Percentiles rank a stretch among this genome's conserved stretches.
Evolutionary conservation across 2,888 invertebrate genomes (phyloP).

Genomic region (Nomada fucata): DNA sequence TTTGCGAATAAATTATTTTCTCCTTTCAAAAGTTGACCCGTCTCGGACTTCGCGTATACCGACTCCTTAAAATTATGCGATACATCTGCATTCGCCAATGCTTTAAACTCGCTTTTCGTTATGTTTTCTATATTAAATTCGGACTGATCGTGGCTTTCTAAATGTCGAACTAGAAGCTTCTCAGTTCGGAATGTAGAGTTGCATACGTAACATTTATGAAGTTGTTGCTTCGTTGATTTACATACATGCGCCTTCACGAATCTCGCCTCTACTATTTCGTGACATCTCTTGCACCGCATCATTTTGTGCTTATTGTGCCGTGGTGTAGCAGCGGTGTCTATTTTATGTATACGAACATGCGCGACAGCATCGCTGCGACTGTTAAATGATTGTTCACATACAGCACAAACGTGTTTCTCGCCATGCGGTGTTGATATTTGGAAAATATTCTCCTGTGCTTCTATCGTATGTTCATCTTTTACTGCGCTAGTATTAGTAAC

Average conservation of each 20-base stretch:
- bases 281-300: constrained; percentile 82
- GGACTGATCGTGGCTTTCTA: constrained; percentile 70
- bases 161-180: constrained; percentile 68
- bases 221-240: constrained; percentile 60
- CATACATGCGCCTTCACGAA: constrained; percentile 80
- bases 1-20: constrained; percentile 18
- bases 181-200: constrained; percentile 72
- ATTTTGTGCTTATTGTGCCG: constrained; percentile 74
- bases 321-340: constrained; percentile 11
- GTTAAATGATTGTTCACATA: constrained; percentile 74
- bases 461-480: constrained; percentile 16
- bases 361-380: constrained; percentile 73
- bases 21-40: constrained; percentile 1
- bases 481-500: not conserved
- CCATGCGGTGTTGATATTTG: constrained; percentile 2
- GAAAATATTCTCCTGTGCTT: constrained; percentile 17
- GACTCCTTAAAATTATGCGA: constrained; percentile 5
- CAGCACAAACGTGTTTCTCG: constrained; percentile 76
- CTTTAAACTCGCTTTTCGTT: constrained; percentile 51
- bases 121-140: constrained; percentile 68
- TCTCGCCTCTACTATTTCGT: constrained; percentile 80
- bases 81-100: not conserved
- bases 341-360: constrained; percentile 75
- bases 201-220: constrained; percentile 75
- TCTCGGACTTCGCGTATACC: not conserved